These are phyloP conservation scores for Podabrus alpinus DNA, from an alignment of 2,888 invertebrate species.

Conservation along the genomic window DNA sequence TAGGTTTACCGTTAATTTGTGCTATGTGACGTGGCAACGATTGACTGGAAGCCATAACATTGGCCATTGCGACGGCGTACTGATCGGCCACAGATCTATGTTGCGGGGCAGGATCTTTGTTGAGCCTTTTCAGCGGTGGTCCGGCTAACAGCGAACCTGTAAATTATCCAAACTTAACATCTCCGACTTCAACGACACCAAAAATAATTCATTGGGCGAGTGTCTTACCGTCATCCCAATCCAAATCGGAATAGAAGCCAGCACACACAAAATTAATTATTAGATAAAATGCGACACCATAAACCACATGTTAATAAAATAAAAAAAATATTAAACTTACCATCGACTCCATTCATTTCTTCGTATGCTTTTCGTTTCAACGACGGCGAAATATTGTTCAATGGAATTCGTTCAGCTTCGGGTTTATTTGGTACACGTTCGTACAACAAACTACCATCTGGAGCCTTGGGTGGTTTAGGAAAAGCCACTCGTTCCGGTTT, in stretches of 20 bases:
- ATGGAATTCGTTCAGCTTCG: slow-evolving; percentile 70
- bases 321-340: slow-evolving; percentile 62
- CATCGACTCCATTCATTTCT: slow-evolving; percentile 86
- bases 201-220: neutral
- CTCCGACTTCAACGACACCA: neutral
- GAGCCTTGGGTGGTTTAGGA: slow-evolving; percentile 89
- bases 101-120: slow-evolving; percentile 66
- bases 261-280: slow-evolving; percentile 54
- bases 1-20: slow-evolving; percentile 82
- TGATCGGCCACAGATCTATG: slow-evolving; percentile 60
- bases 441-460: slow-evolving; percentile 86
- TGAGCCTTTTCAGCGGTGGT: slow-evolving; percentile 80
- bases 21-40: slow-evolving; percentile 71
- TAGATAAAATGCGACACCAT: slow-evolving; percentile 28
- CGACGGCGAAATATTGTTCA: slow-evolving; percentile 60
- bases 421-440: slow-evolving; percentile 83
- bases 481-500: slow-evolving; percentile 81
- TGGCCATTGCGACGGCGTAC: slow-evolving; percentile 71
- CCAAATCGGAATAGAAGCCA: slow-evolving; percentile 67
- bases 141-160: slow-evolving; percentile 52
- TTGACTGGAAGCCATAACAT: slow-evolving; percentile 69
- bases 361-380: slow-evolving; percentile 87
- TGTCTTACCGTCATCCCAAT: slow-evolving; percentile 67
- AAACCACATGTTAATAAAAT: neutral
- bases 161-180: neutral